These are phyloP conservation scores for Lepus timidus DNA, from an alignment of 2,113 vertebrate genomes.

Conservation along the genomic window DNA sequence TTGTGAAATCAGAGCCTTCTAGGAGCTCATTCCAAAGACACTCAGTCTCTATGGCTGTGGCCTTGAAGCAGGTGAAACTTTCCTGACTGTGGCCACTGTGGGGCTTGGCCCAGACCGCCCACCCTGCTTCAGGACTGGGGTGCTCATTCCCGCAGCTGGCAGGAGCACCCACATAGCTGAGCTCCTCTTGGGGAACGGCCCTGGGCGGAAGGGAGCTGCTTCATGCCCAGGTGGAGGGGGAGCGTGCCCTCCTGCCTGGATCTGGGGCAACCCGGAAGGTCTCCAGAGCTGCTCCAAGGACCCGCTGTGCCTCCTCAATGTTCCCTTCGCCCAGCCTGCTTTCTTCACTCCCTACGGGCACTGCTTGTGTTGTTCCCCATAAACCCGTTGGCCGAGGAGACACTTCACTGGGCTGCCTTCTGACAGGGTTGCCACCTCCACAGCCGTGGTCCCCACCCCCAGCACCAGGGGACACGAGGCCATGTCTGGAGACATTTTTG, in stretches of 20 bases:
- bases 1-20: constrained; percentile 3
- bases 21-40: neutral
- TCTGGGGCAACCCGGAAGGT: neutral
- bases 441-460: neutral
- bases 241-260: neutral
- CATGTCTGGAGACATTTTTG: neutral
- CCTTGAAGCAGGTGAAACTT: neutral
- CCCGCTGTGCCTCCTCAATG: neutral
- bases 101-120: neutral
- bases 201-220: neutral
- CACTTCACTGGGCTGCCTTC: neutral
- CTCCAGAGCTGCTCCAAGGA: neutral
- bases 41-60: neutral
- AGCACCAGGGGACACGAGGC: neutral
- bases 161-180: too few relatives aligned
- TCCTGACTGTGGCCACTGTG: neutral
- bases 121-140: neutral
- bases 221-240: neutral
- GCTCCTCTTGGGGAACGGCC: neutral
- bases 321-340: neutral
- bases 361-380: neutral
- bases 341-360: neutral
- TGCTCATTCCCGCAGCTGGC: neutral
- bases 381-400: neutral
- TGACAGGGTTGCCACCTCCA: neutral